These are phyloP conservation scores for Ictalurus punctatus DNA, from an alignment of 2,113 vertebrate species.

Conservation along the genomic window DNA sequence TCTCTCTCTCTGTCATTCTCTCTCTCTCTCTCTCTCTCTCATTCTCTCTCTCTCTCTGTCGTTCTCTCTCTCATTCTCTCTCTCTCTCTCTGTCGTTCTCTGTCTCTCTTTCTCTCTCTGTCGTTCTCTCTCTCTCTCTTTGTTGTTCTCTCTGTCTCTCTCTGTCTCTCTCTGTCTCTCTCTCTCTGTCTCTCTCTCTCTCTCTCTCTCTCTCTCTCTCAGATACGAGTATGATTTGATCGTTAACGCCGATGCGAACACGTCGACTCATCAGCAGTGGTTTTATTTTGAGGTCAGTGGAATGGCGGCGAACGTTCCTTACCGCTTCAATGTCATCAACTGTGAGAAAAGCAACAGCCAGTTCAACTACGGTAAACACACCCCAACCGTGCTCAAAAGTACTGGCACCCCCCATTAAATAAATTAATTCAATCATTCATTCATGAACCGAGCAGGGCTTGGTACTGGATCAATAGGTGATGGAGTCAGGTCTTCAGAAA, in stretches of 20 bases:
- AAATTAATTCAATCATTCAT: neutral
- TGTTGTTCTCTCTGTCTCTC: constrained; percentile 28
- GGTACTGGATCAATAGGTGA: no score
- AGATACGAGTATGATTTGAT: constrained; percentile 92
- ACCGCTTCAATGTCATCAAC: constrained; percentile 93
- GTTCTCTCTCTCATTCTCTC: constrained; percentile 28
- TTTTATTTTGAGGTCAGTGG: constrained; percentile 89
- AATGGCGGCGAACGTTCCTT: constrained; percentile 74
- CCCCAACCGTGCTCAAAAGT: neutral
- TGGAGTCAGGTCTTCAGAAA: neutral
- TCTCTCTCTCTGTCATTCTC: neutral
- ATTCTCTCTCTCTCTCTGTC: constrained; percentile 28
- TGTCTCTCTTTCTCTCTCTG: neutral
- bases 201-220: neutral
- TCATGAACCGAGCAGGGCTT: neutral
- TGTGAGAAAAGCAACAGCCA: constrained; percentile 95
- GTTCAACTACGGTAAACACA: constrained; percentile 88
- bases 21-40: neutral
- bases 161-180: neutral
- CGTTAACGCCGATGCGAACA: constrained; percentile 84
- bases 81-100: neutral
- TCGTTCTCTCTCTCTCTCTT: constrained; percentile 17
- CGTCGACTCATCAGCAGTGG: constrained; percentile 84
- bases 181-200: neutral
- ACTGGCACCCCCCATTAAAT: neutral